A percentile compares a stretch with the other conserved stretches of the same genome.
Conservation (phyloP, 1,140 invertebrate species). For the Asobara japonica region DNA sequence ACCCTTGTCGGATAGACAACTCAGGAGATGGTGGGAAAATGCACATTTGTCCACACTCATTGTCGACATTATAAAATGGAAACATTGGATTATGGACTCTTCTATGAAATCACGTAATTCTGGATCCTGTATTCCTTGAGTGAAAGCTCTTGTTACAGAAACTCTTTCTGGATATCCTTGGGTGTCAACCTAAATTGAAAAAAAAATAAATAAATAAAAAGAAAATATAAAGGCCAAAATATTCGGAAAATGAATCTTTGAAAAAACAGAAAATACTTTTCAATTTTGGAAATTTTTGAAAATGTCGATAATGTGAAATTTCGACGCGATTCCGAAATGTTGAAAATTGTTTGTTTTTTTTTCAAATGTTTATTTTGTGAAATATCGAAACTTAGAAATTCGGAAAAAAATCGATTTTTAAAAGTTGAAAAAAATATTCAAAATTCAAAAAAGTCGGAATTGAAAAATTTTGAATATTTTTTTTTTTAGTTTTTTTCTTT, state of each 20-base stretch:
- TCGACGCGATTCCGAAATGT: too few species aligned
- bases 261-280: not conserved
- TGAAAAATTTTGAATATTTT: not conserved
- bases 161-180: slow-evolving; percentile 57
- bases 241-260: not conserved
- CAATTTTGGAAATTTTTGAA: too few species aligned
- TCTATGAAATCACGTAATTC: slow-evolving; percentile 59
- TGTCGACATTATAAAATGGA: slow-evolving; percentile 50
- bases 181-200: slow-evolving; percentile 52
- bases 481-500: not conserved
- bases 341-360: too few species aligned
- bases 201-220: not conserved
- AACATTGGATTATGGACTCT: slow-evolving; percentile 59
- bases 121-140: slow-evolving; percentile 54
- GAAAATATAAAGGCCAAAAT: not conserved
- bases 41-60: slow-evolving; percentile 57
- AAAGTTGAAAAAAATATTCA: too few species aligned
- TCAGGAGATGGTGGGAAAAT: slow-evolving; percentile 58
- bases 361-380: too few species aligned
- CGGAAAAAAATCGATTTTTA: too few species aligned
- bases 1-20: slow-evolving; percentile 55
- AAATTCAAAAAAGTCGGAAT: not conserved
- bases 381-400: too few species aligned
- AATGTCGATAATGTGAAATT: too few species aligned
- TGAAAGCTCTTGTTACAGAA: slow-evolving; percentile 51